Evolutionary conservation across 2,113 vertebrate genomes (phyloP).

Genomic region (Tachysurus fulvidraco): DNA sequence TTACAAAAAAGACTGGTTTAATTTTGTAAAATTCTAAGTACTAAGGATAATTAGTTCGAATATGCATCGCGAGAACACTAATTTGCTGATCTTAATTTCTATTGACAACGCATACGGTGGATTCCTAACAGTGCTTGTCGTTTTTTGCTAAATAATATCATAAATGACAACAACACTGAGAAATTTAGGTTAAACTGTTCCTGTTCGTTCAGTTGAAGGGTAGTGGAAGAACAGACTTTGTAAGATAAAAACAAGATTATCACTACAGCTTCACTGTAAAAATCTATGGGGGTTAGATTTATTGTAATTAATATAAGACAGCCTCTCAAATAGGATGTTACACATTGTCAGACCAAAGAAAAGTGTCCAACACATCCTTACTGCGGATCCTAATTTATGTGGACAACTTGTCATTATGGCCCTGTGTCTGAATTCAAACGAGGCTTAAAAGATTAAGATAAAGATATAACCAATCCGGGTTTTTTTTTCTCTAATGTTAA

Average conservation of each 20-base stretch:
- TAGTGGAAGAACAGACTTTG: not conserved
- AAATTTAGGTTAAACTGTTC: not conserved
- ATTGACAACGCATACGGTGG: not conserved
- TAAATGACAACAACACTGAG: not conserved
- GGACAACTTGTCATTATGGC: not conserved
- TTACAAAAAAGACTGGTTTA: not conserved
- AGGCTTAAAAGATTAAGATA: not conserved
- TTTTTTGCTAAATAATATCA: not conserved
- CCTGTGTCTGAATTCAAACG: not conserved
- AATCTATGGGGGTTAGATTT: not conserved
- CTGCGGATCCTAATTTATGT: not conserved
- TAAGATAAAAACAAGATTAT: not conserved
- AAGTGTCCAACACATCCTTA: not conserved
- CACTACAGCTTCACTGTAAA: not conserved
- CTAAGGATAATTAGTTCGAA: too few relatives aligned
- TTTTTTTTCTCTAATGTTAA: not conserved
- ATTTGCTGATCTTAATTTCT: not conserved
- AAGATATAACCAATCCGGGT: not conserved
- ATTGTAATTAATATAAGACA: not conserved
- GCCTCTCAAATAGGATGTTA: not conserved
- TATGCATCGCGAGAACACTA: too few relatives aligned
- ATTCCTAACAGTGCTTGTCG: not conserved
- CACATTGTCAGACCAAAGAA: not conserved
- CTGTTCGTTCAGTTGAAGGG: not conserved
- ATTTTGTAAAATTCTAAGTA: not conserved